phyloP scores from a whole-genome alignment of 2,888 invertebrate genomes.

The Andricus curvator region DNA sequence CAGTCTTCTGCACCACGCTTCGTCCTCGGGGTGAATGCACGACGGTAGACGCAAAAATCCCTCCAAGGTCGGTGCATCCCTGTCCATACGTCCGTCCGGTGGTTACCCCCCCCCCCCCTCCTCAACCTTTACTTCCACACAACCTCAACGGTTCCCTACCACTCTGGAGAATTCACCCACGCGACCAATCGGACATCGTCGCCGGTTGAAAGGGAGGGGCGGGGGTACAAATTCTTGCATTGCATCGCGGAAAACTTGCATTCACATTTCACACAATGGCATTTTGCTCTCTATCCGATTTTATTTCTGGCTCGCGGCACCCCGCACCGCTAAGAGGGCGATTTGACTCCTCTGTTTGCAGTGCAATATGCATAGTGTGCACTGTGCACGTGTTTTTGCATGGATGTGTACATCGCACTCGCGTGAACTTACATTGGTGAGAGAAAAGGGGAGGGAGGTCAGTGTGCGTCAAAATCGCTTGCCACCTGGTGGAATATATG shows the following conservation, averaged over 20 bases:
- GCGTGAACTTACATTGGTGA: neutral
- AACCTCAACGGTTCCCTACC: conserved; percentile 51
- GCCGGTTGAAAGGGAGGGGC: conserved; percentile 30
- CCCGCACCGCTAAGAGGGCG: neutral
- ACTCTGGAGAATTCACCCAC: conserved; percentile 66
- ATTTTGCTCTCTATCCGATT: conserved; percentile 29
- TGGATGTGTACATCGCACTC: conserved; percentile 57
- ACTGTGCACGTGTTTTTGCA: conserved; percentile 51
- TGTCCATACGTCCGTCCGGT: conserved; percentile 60
- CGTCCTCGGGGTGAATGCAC: conserved; percentile 73
- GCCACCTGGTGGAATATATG: conserved; percentile 34
- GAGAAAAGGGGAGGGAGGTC: neutral
- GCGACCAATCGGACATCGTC: conserved; percentile 62
- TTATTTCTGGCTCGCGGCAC: conserved; percentile 8
- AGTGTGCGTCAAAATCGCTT: conserved; percentile 29
- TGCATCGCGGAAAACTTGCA: neutral
- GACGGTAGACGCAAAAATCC: conserved; percentile 77
- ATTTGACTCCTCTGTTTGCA: conserved; percentile 51
- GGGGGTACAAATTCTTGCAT: neutral
- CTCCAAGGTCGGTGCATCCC: conserved; percentile 78
- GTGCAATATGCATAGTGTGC: conserved; percentile 54
- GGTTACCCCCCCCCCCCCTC: conserved; percentile 52
- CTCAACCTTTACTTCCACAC: conserved; percentile 48
- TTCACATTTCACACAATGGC: conserved; percentile 37
- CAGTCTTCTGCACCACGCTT: conserved; percentile 53